Conservation (phyloP, 53 echinoderm and acorn worm genomes). For the Crossaster papposus region DNA sequence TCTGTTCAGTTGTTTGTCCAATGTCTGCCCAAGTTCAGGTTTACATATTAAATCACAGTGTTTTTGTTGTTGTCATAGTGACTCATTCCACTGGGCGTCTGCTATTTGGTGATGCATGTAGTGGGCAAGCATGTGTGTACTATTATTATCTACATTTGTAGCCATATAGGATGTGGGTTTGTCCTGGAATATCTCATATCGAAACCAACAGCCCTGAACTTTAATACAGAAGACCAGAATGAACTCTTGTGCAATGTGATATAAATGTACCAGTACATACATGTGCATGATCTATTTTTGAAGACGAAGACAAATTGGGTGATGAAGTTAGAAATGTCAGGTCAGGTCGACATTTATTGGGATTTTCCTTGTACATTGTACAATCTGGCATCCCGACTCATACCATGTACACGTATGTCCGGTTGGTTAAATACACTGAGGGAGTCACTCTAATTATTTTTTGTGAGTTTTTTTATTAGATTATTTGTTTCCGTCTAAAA, state of each 20-base stretch:
- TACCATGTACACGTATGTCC: too few relatives aligned
- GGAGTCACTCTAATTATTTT: too few relatives aligned
- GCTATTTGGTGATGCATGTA: not conserved
- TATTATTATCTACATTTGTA: constrained; percentile 11
- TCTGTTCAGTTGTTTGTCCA: not conserved
- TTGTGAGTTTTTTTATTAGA: too few relatives aligned
- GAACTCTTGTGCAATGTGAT: not conserved
- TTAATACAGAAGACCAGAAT: not conserved
- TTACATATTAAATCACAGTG: not conserved
- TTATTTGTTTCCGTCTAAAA: too few relatives aligned
- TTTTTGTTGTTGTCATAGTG: constrained; percentile 53
- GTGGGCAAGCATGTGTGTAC: not conserved
- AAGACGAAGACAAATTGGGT: too few relatives aligned
- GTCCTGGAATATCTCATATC: constrained; percentile 45
- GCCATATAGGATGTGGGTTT: constrained; percentile 46
- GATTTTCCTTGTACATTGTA: too few relatives aligned
- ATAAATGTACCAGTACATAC: not conserved
- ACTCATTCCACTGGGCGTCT: constrained; percentile 29
- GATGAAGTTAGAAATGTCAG: not conserved
- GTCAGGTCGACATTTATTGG: not conserved
- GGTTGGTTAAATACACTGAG: too few relatives aligned
- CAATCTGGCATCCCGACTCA: too few relatives aligned
- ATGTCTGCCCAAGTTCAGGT: not conserved
- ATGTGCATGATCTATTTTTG: not conserved
- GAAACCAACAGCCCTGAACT: constrained; percentile 21